Base-by-base conservation (phyloP, 2,888 invertebrate genomes). In the Lasioglossum lativentre region DNA sequence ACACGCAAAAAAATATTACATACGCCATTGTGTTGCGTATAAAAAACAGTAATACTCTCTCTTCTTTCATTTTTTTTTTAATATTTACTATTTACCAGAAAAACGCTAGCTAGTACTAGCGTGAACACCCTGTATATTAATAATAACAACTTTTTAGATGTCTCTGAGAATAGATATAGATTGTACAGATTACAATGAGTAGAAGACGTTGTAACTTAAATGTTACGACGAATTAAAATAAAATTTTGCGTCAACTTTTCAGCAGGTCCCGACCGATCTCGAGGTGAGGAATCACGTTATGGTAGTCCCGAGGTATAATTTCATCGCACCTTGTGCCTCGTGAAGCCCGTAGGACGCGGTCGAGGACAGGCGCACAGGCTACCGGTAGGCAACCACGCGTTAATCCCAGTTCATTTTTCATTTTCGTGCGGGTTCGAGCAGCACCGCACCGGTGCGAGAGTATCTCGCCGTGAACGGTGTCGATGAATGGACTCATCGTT, bases 351-450 rank as follows among this genome's bases (percentile, higher is more conserved):
- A 52, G 75, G 78, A 59, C 19, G 38, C 40, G 12, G 56, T 59
- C 72, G 56, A 30, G 34, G 34, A n/a, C 47, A 38, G 68, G 27
- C 16, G 23, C 8, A 23, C 8, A 23, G 47, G 47, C 47, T 2
- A 52, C 47, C 47, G 47, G 47, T 52, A 23, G 82, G 75, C 85
- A 79, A 77, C 85, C 80, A 78, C 83, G 86, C 82, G 90, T 87
- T 87, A 83, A 90, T 90, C 86, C 78, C 75, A 71, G 86, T 85
- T 85, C 89, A 89, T 90, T 89, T 89, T 89, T 90, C 89, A 90
- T 86, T 89, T 88, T 85, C 82, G 70, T 80, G 77, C 85, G 78
- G 78, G 86, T 75, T 75, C 47, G 77, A 38, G 66, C 73, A 68
- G 52, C 73, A 70, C 73, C 71, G 52, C 73, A 70, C 38, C 75